phyloP scores from a whole-genome alignment of 2,888 invertebrate genomes.

The Dasysyrphus tricinctus region DNA sequence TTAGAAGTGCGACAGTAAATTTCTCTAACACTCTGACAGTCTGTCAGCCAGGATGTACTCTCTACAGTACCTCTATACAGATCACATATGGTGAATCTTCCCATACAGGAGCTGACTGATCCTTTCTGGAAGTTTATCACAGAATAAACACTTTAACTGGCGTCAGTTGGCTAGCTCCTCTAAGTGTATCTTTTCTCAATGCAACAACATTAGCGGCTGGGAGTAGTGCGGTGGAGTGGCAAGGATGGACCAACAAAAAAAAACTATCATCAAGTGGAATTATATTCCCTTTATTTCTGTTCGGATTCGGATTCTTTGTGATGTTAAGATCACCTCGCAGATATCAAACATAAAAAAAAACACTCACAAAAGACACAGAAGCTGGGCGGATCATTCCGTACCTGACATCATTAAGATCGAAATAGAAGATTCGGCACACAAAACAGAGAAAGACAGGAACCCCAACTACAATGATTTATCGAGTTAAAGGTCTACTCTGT shows the following conservation, averaged over 20 bases:
- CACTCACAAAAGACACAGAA: constrained; percentile 58
- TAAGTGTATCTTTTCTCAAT: constrained; percentile 10
- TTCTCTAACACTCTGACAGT: constrained; percentile 58
- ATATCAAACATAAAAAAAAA: constrained; percentile 44
- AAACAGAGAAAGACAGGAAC: constrained; percentile 31
- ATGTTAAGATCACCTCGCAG: constrained; percentile 66
- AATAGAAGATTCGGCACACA: constrained; percentile 73
- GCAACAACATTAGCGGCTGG: constrained; percentile 3
- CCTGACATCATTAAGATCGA: constrained; percentile 76
- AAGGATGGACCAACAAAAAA: background rate
- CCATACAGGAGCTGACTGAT: constrained; percentile 69
- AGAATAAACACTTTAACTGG: constrained; percentile 72
- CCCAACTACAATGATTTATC: constrained; percentile 73
- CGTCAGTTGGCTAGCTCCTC: constrained; percentile 71
- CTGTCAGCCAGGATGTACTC: constrained; percentile 65
- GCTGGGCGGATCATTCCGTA: constrained; percentile 75
- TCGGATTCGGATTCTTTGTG: constrained; percentile 61
- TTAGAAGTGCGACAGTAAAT: constrained; percentile 53
- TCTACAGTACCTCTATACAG: background rate
- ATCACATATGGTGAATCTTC: constrained; percentile 65
- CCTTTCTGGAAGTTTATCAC: constrained; percentile 70
- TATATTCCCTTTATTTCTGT: constrained; percentile 59
- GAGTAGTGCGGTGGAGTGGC: background rate
- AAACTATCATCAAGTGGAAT: constrained; percentile 64
- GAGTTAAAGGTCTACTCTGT: constrained; percentile 39